Conservation (phyloP, 2,797 vertebrate genomes). For the Bradypus variegatus region DNA sequence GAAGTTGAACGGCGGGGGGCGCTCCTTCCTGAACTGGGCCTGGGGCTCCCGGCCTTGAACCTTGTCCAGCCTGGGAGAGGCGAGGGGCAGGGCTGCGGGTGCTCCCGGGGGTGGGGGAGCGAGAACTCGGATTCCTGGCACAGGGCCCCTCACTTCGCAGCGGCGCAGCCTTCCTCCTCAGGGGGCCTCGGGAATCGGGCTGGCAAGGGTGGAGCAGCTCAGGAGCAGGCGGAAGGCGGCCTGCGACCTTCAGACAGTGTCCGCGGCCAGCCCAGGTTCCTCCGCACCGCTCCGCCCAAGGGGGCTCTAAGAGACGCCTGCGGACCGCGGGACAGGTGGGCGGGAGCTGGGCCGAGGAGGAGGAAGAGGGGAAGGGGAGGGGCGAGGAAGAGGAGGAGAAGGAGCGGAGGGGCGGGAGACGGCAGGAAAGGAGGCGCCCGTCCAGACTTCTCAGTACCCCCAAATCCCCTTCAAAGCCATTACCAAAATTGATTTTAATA, state of each 20-base stretch:
- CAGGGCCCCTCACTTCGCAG: background rate
- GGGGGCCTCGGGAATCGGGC: background rate
- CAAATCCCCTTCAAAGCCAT: constrained; percentile 60
- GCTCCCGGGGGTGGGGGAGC: background rate
- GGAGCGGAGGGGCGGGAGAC: background rate
- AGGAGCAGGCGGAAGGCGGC: constrained; percentile 5
- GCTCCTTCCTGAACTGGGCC: background rate
- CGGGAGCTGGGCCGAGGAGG: background rate
- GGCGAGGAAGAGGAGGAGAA: background rate
- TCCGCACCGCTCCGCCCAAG: background rate
- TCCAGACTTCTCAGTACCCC: constrained; percentile 38
- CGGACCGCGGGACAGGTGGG: background rate
- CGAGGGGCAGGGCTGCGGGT: background rate
- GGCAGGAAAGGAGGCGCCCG: background rate
- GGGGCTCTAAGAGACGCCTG: background rate
- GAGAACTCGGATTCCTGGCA: background rate
- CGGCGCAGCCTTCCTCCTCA: background rate
- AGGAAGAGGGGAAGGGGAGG: no score
- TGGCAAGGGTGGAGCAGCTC: background rate
- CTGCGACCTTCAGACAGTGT: background rate
- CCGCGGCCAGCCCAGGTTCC: background rate
- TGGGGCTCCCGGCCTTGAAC: background rate
- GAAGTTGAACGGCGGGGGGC: fast-evolving
- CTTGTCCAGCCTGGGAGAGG: background rate
- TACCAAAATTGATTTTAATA: constrained; percentile 71